Base-by-base conservation (phyloP, 2,113 vertebrate genomes). In the Alectura lathami region DNA sequence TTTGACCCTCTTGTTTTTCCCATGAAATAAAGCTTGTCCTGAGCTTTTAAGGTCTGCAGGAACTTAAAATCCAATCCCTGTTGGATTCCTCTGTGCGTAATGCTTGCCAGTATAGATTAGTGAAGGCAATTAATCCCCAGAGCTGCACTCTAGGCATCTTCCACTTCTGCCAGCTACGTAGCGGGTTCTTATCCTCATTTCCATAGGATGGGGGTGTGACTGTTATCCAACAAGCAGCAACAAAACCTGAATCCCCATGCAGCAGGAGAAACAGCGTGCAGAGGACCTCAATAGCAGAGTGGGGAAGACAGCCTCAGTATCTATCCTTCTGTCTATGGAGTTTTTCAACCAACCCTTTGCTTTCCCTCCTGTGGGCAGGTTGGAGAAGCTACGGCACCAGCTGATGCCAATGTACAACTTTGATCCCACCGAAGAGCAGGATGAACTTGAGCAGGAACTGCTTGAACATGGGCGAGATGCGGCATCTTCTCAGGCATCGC, bases 381-480 rank as follows among this genome's bases (percentile, higher is more conserved):
- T 99, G 97, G 99, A 99, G 97, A 99, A 99, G 92, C 97, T 99
- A 8, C 98, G 99, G 88, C 99, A 99, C 96, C 99, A 99, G 98
- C 98, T 99, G 68, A 99, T 99, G 99, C 99, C 99, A 80, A 99
- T 99, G 99, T 99, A 99, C 97, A 99, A 98, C 98, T 99, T 99
- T 50, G 99, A 99, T 95, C 99, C 99, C 43, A 98, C 98, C 0
- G 99, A 99, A 95, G 99, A 99, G 27, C 99, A 99, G 95, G 99
- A 99, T 15, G 99, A 99, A 91, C 97, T 99, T 95, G 99, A 99
- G 96, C 99, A 99, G 97, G 99, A 99, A 94, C 98, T 99, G 42
- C 97, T 99, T 96, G 99, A 99, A 60, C 99, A 99, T 0, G 98
- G 98, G 51, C 97, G 99, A 75, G 99, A 99, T 45, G 97, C 98